Percentiles rank a stretch among this genome's conserved stretches.
Conservation (phyloP, 1,140 invertebrate genomes). For the Conus ventricosus region DNA sequence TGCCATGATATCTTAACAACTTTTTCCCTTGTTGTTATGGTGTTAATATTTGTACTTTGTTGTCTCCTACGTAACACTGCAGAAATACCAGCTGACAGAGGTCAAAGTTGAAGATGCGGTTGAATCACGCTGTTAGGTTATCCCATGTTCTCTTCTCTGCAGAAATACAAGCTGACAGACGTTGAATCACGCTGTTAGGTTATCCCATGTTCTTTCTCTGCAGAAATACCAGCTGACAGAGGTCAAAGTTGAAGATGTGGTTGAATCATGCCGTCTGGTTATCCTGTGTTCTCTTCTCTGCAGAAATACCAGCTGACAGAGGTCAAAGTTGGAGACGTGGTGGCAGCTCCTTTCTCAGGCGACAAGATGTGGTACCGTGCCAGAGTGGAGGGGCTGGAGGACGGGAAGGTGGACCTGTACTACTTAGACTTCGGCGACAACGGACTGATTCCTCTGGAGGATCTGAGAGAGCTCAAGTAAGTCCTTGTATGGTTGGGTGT, state of each 20-base stretch:
- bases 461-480: constrained; percentile 80
- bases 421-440: constrained; percentile 89
- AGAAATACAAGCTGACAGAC: constrained; percentile 59
- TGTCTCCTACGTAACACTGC: too few relatives aligned
- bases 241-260: too few relatives aligned
- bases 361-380: constrained; percentile 86
- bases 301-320: constrained; percentile 58
- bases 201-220: not conserved
- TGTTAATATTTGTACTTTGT: too few relatives aligned
- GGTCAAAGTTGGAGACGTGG: constrained; percentile 83
- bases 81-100: too few relatives aligned
- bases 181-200: too few relatives aligned
- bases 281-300: not conserved
- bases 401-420: constrained; percentile 80
- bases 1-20: too few relatives aligned
- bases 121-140: too few relatives aligned
- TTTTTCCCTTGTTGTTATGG: too few relatives aligned
- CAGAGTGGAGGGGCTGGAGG: constrained; percentile 74
- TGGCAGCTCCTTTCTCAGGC: constrained; percentile 85
- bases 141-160: not conserved
- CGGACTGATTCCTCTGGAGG: constrained; percentile 78
- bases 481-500: not conserved
- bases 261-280: too few relatives aligned
- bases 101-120: too few relatives aligned
- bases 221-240: constrained; percentile 25